Percentiles rank a stretch among this genome's conserved stretches.
Conservation (phyloP, 2,797 vertebrate species). For the Apogon hyalosoma region DNA sequence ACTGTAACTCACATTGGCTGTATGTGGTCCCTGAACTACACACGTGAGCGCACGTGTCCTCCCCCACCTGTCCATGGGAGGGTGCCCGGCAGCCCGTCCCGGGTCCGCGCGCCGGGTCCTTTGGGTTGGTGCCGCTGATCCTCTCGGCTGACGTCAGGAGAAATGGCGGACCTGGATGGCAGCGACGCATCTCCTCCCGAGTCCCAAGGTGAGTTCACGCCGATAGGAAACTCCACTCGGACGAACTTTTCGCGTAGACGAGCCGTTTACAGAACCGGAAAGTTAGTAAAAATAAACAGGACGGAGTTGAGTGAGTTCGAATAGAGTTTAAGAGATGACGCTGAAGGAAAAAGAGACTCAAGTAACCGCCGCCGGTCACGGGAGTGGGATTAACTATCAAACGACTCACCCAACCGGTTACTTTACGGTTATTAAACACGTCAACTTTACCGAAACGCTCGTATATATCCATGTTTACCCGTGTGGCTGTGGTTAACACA, state of each 20-base stretch:
- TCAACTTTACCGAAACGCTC: background rate
- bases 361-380: slow-evolving; percentile 68
- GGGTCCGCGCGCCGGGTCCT: slow-evolving; percentile 48
- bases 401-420: slow-evolving; percentile 62
- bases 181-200: slow-evolving; percentile 80
- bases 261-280: rapidly evolving
- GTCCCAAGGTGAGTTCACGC: slow-evolving; percentile 83
- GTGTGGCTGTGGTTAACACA: background rate
- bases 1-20: too few species aligned
- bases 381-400: slow-evolving; percentile 78
- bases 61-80: slow-evolving; percentile 79
- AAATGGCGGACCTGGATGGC: slow-evolving; percentile 88
- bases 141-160: slow-evolving; percentile 85
- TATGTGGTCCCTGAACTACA: too few species aligned
- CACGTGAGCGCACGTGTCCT: background rate
- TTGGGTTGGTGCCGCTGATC: slow-evolving; percentile 67
- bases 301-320: background rate
- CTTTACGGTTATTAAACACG: slow-evolving; percentile 28
- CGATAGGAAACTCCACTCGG: slow-evolving; percentile 31
- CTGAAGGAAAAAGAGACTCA: slow-evolving; percentile 24
- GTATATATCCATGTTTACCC: background rate
- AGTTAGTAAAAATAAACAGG: too few species aligned
- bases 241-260: slow-evolving; percentile 1
- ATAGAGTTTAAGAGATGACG: slow-evolving; percentile 17
- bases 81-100: slow-evolving; percentile 31